Conservation (phyloP, 2,797 vertebrate genomes). For the Peromyscus eremicus region DNA sequence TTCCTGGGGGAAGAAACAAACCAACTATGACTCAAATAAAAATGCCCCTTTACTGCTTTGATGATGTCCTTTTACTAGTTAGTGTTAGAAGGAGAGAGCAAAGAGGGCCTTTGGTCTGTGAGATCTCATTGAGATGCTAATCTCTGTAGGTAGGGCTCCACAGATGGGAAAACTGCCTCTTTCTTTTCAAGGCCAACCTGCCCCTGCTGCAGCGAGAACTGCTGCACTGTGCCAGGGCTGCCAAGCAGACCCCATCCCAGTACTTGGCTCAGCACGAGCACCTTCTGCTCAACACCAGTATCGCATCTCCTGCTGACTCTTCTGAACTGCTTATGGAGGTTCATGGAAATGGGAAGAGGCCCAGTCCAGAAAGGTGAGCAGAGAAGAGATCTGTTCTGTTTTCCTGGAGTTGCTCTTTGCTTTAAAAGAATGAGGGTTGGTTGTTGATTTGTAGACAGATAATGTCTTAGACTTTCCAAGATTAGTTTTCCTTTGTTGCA, state of each 20-base stretch:
- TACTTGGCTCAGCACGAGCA: conserved; percentile 99
- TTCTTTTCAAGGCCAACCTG: conserved; percentile 94
- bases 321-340: conserved; percentile 97
- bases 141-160: neutral
- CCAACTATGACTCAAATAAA: neutral
- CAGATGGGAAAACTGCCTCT: conserved; percentile 38
- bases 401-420: conserved; percentile 51
- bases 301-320: conserved; percentile 95
- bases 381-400: conserved; percentile 30
- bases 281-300: conserved; percentile 96
- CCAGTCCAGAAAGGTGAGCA: conserved; percentile 95
- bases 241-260: conserved; percentile 99
- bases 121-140: conserved; percentile 37
- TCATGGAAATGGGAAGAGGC: conserved; percentile 94
- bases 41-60: neutral
- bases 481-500: conserved; percentile 54
- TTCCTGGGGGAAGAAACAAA: neutral
- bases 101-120: neutral
- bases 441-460: neutral
- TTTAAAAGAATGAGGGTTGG: conserved; percentile 49
- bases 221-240: conserved; percentile 97
- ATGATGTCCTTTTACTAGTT: neutral
- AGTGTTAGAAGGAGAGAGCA: neutral
- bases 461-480: conserved; percentile 5
- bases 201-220: conserved; percentile 98